Percentiles rank a stretch among this genome's conserved stretches.
Evolutionary conservation across 1,140 invertebrate species (phyloP).

Genomic region (Psilanteris sp.): DNA sequence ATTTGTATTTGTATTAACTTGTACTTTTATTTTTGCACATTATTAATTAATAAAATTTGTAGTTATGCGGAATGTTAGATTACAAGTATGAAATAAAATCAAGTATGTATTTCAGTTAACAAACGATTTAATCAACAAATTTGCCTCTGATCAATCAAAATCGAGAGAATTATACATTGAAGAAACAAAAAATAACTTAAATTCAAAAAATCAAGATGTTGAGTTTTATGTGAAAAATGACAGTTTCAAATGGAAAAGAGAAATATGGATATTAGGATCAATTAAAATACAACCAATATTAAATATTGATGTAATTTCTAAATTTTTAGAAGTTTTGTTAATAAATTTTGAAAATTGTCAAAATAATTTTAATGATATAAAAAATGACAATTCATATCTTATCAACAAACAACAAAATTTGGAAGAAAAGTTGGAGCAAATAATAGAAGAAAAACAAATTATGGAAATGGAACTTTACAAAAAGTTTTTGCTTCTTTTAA

Average conservation of each 20-base stretch:
- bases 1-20: too few species aligned
- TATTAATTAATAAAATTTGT: too few species aligned
- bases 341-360: conserved; percentile 8
- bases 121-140: conserved; percentile 10
- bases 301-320: neutral
- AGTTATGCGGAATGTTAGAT: neutral
- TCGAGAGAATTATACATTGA: conserved; percentile 14
- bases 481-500: conserved; percentile 32
- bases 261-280: conserved; percentile 27
- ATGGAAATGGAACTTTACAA: conserved; percentile 35
- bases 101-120: conserved; percentile 39
- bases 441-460: conserved; percentile 16
- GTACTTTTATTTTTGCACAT: too few species aligned
- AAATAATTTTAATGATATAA: conserved; percentile 2
- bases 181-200: conserved; percentile 31
- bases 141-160: conserved; percentile 17
- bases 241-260: conserved; percentile 38
- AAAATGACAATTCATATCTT: neutral
- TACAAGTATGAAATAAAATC: neutral
- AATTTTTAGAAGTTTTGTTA: conserved; percentile 13
- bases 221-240: conserved; percentile 10
- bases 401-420: neutral
- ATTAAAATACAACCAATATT: conserved; percentile 6
- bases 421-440: conserved; percentile 22
- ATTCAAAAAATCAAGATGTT: neutral